Percentiles rank a stretch among this genome's conserved stretches.
These are phyloP conservation scores for Sebastes cheni DNA, from an alignment of 2,797 vertebrate genomes.

Conservation along the genomic window DNA sequence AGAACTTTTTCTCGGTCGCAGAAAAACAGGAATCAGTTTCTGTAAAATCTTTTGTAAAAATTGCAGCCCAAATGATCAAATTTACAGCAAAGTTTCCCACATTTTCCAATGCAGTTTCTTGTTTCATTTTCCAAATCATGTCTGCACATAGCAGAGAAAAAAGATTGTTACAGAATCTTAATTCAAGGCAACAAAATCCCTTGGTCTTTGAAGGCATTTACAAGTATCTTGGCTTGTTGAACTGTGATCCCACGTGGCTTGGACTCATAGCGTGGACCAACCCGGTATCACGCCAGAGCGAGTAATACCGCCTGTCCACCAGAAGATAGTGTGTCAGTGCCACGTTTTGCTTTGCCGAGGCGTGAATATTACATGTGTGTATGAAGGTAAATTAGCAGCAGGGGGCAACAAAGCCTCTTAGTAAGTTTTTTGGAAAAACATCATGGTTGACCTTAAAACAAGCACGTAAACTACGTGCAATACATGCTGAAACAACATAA, in stretches of 20 bases:
- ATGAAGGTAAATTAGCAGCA: not conserved
- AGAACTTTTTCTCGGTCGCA: not conserved
- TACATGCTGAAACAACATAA: not conserved
- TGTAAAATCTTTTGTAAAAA: not conserved
- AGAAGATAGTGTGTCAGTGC: not conserved
- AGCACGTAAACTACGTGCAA: not conserved
- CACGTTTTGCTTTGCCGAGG: not conserved
- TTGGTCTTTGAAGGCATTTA: not conserved
- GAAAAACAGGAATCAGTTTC: not conserved
- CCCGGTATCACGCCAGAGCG: not conserved
- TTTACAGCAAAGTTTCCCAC: not conserved
- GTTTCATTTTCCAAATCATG: not conserved
- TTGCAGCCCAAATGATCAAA: not conserved
- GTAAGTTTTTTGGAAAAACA: not conserved
- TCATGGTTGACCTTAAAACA: not conserved
- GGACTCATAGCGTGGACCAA: not conserved
- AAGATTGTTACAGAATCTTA: not conserved
- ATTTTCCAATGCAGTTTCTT: not conserved
- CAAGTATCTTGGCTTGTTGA: not conserved
- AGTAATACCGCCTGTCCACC: too few relatives aligned
- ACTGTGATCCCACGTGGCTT: not conserved
- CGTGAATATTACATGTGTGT: not conserved
- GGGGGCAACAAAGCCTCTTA: not conserved
- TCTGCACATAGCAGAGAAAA: not conserved
- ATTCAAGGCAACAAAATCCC: not conserved